Evolutionary conservation across 2,797 vertebrate genomes (phyloP), one percentile per base, ranked within the genome.

Genomic region (Scolopax rusticola): DNA sequence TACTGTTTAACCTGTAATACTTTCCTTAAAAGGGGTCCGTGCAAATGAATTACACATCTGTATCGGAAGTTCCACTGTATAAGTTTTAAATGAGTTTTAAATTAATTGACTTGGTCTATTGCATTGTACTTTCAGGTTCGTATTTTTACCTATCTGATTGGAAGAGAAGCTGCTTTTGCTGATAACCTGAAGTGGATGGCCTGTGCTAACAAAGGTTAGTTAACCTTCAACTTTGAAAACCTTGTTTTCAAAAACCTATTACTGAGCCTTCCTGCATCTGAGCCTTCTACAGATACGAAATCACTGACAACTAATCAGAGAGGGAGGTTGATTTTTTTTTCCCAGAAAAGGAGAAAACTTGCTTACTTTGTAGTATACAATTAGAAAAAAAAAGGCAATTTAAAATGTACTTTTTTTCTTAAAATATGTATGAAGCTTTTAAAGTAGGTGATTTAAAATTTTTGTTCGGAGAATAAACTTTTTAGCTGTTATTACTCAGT

Each of bases 161-260:
- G 99, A 95, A 98, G 99, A 95, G 99, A 99, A 97, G 99, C 99
- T 95, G 99, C 99, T 3, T 99, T 99, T 96, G 99, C 99, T 87
- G 99, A 99, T 98, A 99, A 99, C 95, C 98, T 99, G 86, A 99
- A 99, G 98, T 99, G 99, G 99, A 99, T 99, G 99, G 99, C 99
- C 23, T 99, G 99, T 96, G 99, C 99, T 90, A 99, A 99, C 98
- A 99, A 99, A 99, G 99, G 99, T 99, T 96, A 59, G 98, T 97
- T 95, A 95, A 59, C 54, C 16, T 50, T 2, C 11, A 45, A 19
- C 36, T 59, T 64, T 20, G 63, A 50, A 77, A 86, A 12, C n/a
- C 14, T 78, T 59, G 19, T 71, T 84, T 95, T 48, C 59, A 24
- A 69, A 83, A 27, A 19, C 28, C 10, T 50, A 1, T 36, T 84